Base-by-base conservation (phyloP, 2,797 vertebrate species). In the Intellagama lesueurii region DNA sequence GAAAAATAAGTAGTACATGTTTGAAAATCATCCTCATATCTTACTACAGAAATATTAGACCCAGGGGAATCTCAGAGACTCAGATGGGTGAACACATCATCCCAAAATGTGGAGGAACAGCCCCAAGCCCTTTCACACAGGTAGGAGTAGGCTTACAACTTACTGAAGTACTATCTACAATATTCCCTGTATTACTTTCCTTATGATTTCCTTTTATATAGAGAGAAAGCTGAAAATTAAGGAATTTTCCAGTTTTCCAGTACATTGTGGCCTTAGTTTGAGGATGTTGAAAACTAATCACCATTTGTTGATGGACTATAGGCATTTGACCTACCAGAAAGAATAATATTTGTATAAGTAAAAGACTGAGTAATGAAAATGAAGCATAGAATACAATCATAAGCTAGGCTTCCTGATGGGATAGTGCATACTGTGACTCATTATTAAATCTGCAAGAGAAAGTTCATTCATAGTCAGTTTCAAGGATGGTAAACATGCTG, bases 301-400 rank as follows among this genome's bases (percentile, higher is more conserved):
- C 92, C 83, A 0, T 94, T 92, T 93, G 89, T 92, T 89, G 93
- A 92, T 85, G 92, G 64, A 3, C 49, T 92, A 93, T 92, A 91
- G 93, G 91, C 84, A 92, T 88, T 81, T 92, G 90, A 93, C 93
- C 94, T 92, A 91, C 88, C 70, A 14, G 35, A 70, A 68, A 72
- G 11, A 19, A 60, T 91, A 89, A 86, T 92, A 90, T 94, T 95
- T 94, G 44, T 30, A 82, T 88, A 82, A 89, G 91, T 94, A 93
- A 94, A 92, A 81, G 94, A 83, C 88, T 84, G 84, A 91, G 82
- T 0, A 89, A 95, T 93, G 93, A 93, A 76, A 94, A 92, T 64
- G 87, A 94, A 94, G 93, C 91, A 91, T 88, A 70, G 92, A 94
- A 94, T 94, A 92, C 94, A 95, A 91, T 93, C 94, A 89, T 44